phyloP scores from a whole-genome alignment of 1,140 invertebrate species.

The Drosophila miranda region DNA sequence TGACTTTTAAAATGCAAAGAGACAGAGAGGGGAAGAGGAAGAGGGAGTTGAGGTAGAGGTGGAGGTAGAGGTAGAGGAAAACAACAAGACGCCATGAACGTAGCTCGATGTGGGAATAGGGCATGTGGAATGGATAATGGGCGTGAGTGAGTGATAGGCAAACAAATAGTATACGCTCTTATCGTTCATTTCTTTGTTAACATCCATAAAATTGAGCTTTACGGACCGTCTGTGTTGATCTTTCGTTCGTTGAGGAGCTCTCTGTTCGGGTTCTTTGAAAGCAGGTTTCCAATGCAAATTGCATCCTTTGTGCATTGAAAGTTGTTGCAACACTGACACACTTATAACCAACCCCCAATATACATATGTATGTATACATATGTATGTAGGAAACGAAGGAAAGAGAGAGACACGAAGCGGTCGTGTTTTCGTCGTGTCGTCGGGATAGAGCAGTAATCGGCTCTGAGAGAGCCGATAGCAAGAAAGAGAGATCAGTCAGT shows the following conservation, averaged over 20 bases:
- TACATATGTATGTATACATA: too few species aligned
- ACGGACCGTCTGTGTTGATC: constrained; percentile 14
- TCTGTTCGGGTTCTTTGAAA: background rate
- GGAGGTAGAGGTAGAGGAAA: constrained; percentile 1
- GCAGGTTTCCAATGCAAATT: constrained; percentile 9
- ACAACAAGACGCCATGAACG: constrained; percentile 13
- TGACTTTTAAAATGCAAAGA: constrained; percentile 16
- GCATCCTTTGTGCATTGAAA: constrained; percentile 18
- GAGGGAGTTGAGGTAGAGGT: constrained; percentile 6
- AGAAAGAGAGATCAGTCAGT: too few species aligned
- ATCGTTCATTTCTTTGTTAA: constrained; percentile 23
- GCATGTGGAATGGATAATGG: too few species aligned
- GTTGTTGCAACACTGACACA: constrained; percentile 63
- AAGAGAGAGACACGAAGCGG: too few species aligned
- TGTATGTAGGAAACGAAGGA: too few species aligned
- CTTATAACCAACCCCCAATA: constrained; percentile 38
- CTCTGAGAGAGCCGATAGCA: too few species aligned
- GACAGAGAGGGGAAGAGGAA: constrained; percentile 12
- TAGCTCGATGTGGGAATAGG: background rate
- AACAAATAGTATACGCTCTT: constrained; percentile 12
- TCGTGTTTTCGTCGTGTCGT: too few species aligned
- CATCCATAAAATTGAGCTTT: constrained; percentile 4
- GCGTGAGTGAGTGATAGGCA: background rate
- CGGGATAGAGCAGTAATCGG: too few species aligned
- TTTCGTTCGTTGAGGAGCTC: background rate